phyloP scores from a whole-genome alignment of 2,888 invertebrate species.

The Synanthedon myopaeformis region DNA sequence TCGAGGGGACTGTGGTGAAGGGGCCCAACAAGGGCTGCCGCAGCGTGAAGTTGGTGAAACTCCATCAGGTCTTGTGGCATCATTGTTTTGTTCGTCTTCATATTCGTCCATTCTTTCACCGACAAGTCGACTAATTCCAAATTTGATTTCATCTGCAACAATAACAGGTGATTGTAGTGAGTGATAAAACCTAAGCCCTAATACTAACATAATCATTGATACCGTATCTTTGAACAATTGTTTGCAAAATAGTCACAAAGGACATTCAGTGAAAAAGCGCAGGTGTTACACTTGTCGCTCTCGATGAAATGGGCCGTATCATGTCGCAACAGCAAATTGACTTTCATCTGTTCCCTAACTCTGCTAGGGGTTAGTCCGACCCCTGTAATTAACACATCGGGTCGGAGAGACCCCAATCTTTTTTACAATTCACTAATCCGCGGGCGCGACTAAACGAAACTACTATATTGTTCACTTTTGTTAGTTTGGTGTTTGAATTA shows the following conservation, averaged over 20 bases:
- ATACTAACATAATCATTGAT: background rate
- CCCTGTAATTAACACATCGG: constrained; percentile 71
- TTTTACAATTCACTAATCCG: constrained; percentile 68
- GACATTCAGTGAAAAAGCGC: constrained; percentile 45
- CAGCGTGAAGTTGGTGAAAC: constrained; percentile 61
- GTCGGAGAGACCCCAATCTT: constrained; percentile 52
- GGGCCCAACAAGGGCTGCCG: constrained; percentile 69
- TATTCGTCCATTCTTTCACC: constrained; percentile 75
- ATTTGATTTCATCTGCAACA: constrained; percentile 83
- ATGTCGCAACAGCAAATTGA: constrained; percentile 76
- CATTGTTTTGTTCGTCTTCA: constrained; percentile 61
- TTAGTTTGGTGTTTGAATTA: constrained; percentile 20
- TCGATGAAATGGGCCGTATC: constrained; percentile 74
- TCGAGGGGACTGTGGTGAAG: constrained; percentile 55
- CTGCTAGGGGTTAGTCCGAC: constrained; percentile 40
- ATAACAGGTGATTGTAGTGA: constrained; percentile 13
- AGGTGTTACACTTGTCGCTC: constrained; percentile 67
- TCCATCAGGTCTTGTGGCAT: constrained; percentile 39
- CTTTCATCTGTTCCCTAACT: constrained; percentile 65
- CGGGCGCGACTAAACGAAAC: constrained; percentile 61
- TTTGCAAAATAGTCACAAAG: constrained; percentile 27
- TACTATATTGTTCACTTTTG: constrained; percentile 37
- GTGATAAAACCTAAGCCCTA: background rate
- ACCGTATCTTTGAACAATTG: background rate
- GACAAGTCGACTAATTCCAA: constrained; percentile 85